Base-by-base conservation (phyloP, 2,888 invertebrate genomes). In the Cyclophora albipunctata region DNA sequence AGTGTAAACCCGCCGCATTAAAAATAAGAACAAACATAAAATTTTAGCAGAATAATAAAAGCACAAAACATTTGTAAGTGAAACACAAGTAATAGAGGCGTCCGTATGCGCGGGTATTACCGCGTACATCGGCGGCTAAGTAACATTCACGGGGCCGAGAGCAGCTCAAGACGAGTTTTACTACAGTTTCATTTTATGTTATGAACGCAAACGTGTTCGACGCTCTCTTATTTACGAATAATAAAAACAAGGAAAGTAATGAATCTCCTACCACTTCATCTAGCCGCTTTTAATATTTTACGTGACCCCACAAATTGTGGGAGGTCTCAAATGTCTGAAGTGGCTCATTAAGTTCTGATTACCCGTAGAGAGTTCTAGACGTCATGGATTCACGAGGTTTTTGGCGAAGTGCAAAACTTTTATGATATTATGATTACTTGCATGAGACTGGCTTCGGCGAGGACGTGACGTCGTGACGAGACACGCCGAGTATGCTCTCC, bases 331-430 rank as follows among this genome's bases (percentile, higher is more conserved):
- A 34, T 83, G 37, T 37, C 37, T 80, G 81, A 81, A 84, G 43
- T 83, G 85, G 84, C 84, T 86, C 88, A 87, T 88, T 87, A 87
- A 82, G 75, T 82, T 83, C 79, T 83, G 86, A 87, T 86, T 87
- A 86, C 85, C 78, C 78, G 67, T 67, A 63, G 76, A 75, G 78
- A 76, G 76, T 76, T 77, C 70, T 63, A 81, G 81, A 78, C 79
- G 71, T 76, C 76, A 77, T 73, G 71, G 73, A 80, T 81, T 78
- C 78, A 69, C 69, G 78, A 71, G 77, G 79, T 79, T 84, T 78
- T 78, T 69, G 78, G 79, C 73, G 72, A 81, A 87, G 85, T 87
- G 85, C 83, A 78, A 85, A 87, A 88, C 80, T 88, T 87, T 85
- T 84, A 86, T 83, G 80, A 81, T 83, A 81, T 84, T 82, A 82